Conservation (phyloP, 2,888 invertebrate species). For the Rhagonycha fulva region DNA sequence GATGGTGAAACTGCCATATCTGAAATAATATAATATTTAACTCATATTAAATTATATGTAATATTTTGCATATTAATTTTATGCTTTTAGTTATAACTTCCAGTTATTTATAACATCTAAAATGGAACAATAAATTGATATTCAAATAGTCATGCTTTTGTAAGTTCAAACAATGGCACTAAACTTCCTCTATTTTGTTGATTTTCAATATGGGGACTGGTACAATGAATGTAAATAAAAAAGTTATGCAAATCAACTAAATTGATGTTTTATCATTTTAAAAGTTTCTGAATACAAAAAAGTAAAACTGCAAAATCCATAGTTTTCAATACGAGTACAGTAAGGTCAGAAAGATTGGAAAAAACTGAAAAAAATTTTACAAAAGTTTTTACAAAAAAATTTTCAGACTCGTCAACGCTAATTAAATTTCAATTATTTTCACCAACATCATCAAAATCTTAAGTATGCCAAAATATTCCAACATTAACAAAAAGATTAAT, state of each 20-base stretch:
- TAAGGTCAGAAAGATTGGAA: too few relatives aligned
- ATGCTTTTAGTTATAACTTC: neutral
- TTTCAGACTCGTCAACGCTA: too few relatives aligned
- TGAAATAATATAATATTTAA: constrained; percentile 30
- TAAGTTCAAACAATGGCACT: neutral
- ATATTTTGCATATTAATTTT: neutral
- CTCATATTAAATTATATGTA: neutral
- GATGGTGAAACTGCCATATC: constrained; percentile 58
- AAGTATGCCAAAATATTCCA: too few relatives aligned
- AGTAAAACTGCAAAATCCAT: neutral
- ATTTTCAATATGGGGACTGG: neutral
- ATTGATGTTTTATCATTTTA: too few relatives aligned
- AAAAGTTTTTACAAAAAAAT: too few relatives aligned
- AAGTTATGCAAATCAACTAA: neutral
- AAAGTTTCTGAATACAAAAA: neutral
- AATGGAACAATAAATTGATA: neutral
- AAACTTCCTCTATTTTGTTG: neutral
- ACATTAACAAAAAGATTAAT: too few relatives aligned
- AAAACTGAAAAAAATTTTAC: too few relatives aligned
- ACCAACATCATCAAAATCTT: too few relatives aligned
- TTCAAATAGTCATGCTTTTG: neutral
- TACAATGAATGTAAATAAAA: neutral
- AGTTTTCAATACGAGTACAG: too few relatives aligned
- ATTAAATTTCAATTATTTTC: too few relatives aligned
- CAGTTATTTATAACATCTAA: neutral